Evolutionary conservation across 2,113 vertebrate genomes (phyloP), one percentile per base, ranked within the genome.

Genomic region (Panthera uncia): DNA sequence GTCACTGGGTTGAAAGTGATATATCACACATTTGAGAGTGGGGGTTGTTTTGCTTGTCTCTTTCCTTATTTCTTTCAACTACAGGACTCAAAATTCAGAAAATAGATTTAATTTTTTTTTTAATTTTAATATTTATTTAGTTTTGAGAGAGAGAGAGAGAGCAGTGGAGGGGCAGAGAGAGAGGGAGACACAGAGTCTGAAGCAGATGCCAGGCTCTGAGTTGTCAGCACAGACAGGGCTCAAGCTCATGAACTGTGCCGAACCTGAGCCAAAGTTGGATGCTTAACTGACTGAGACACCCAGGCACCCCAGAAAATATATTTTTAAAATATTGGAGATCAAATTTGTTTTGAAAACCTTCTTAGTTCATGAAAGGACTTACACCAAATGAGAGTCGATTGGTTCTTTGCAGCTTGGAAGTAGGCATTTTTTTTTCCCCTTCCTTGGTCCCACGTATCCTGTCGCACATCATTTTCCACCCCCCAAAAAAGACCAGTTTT

Each of bases 21-120:
- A 36, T 27, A 66, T 89, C 69, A 82, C 71, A 38, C 14, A 13
- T 94, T 68, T 52, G 45, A 76, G 7, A 36, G 14, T n/a, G 36
- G 41, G 31, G 61, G 8, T 1, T 41, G 15, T 48, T 89, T 81
- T 71, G 33, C 15, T 89, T 61, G 8, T 90, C 65, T 71, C 3
- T 82, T 57, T 41, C 71, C 27, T 93, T 86, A 71, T 82, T 85
- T 95, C n/a, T 92, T 95, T 94, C 71, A 97, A 65, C 4, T 10
- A 41, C 1, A 84, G 29, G 3, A 89, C n/a, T 68, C 45, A 31
- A 52, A 89, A 87, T 76, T 95, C 83, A 74, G 45, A 79, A 84
- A 92, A 71, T 29, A 83, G 7, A 16, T 78, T 87, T 23, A 23
- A 45, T 45, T 45, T 3, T 61, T 61, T 61, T 57, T 61, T 25